phyloP scores from a whole-genome alignment of 1,140 invertebrate species.

The Grapholita molesta region DNA sequence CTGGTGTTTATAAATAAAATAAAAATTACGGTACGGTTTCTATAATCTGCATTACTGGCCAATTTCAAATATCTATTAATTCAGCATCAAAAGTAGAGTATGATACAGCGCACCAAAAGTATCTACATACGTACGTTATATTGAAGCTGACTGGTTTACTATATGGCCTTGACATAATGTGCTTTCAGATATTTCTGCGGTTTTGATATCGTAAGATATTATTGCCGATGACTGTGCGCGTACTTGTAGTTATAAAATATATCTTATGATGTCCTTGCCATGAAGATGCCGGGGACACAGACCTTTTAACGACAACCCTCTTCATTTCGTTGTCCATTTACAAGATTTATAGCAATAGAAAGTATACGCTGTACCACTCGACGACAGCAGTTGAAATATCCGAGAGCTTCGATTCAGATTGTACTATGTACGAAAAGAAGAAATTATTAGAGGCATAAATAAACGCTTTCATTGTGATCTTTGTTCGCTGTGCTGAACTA shows the following conservation, averaged over 20 bases:
- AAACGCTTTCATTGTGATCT: background rate
- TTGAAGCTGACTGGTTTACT: too few species aligned
- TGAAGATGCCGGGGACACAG: slow-evolving; percentile 7
- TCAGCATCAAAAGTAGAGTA: too few species aligned
- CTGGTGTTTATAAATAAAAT: too few species aligned
- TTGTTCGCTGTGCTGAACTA: background rate
- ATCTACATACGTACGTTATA: too few species aligned
- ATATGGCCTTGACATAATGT: too few species aligned
- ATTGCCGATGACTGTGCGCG: too few species aligned
- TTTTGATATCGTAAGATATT: too few species aligned
- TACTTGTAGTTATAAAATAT: background rate
- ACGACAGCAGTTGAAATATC: slow-evolving; percentile 47
- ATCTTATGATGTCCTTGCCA: background rate
- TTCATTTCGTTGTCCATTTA: slow-evolving; percentile 51
- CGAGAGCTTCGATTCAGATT: slow-evolving; percentile 1
- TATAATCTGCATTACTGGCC: too few species aligned
- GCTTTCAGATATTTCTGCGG: too few species aligned
- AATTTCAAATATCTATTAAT: too few species aligned
- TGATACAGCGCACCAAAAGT: too few species aligned
- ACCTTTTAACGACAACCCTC: slow-evolving; percentile 26
- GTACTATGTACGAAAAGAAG: background rate
- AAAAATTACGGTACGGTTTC: too few species aligned
- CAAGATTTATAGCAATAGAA: slow-evolving; percentile 43
- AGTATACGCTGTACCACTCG: slow-evolving; percentile 31
- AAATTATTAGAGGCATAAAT: slow-evolving; percentile 10